A percentile compares a stretch with the other conserved stretches of the same genome.
These are phyloP conservation scores for Leucoraja erinaceus DNA, from an alignment of 2,113 vertebrate species.

Conservation along the genomic window DNA sequence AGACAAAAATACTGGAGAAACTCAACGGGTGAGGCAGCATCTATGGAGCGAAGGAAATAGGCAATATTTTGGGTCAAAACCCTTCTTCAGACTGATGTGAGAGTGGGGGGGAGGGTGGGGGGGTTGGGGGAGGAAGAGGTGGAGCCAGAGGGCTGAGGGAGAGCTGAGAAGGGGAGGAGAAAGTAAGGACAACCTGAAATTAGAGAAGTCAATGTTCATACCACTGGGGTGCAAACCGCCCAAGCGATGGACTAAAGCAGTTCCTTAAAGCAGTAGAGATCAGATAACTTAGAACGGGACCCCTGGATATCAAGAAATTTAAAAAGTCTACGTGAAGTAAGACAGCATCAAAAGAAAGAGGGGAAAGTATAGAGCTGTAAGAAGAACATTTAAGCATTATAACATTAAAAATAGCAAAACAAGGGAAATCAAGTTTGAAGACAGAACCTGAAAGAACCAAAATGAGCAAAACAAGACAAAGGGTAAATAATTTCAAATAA, in stretches of 20 bases:
- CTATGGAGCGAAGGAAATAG: too few species aligned
- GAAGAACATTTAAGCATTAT: neutral
- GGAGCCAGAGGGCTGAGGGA: too few species aligned
- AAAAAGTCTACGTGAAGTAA: neutral
- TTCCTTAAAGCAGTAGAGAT: neutral
- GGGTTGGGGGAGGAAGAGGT: too few species aligned
- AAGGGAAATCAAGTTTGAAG: neutral
- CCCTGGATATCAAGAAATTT: neutral
- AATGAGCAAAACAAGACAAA: neutral
- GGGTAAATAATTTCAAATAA: neutral
- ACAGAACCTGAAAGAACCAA: neutral
- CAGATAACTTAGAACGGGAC: neutral
- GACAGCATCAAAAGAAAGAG: neutral
- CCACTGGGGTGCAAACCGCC: too few species aligned
- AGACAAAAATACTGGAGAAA: neutral
- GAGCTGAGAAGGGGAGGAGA: too few species aligned
- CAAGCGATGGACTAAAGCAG: too few species aligned
- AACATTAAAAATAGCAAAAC: neutral
- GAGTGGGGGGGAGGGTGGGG: too few species aligned
- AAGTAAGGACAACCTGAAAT: too few species aligned
- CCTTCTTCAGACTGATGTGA: too few species aligned
- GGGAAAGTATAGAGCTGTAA: neutral
- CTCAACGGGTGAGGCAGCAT: too few species aligned
- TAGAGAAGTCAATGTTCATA: too few species aligned
- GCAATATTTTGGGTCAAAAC: too few species aligned